phyloP scores from a whole-genome alignment of 1,140 invertebrate species.

The Pararge aegeria region DNA sequence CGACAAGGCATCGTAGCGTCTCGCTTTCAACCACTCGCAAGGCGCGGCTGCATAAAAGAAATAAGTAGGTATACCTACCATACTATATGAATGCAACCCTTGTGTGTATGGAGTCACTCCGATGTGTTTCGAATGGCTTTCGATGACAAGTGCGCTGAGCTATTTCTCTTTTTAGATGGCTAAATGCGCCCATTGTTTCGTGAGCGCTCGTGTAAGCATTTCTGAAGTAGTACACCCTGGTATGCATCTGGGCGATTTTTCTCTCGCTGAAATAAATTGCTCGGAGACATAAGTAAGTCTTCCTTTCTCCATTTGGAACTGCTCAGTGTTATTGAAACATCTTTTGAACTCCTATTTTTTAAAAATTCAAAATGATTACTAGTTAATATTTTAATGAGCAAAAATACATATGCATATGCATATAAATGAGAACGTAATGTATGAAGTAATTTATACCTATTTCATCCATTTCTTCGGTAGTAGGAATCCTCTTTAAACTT shows the following conservation, averaged over 20 bases:
- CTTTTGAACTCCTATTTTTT: not conserved
- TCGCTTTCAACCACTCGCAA: conserved; percentile 72
- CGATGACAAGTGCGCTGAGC: conserved; percentile 72
- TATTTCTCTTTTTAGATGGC: conserved; percentile 69
- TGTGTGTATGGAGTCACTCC: conserved; percentile 57
- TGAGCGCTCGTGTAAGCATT: conserved; percentile 44
- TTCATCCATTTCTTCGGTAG: conserved; percentile 45
- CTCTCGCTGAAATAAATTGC: conserved; percentile 42
- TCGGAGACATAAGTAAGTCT: conserved; percentile 30
- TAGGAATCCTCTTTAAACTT: conserved; percentile 59
- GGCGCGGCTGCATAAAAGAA: conserved; percentile 66
- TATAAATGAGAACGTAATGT: no score
- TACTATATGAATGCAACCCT: conserved; percentile 51
- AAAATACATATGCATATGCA: no score
- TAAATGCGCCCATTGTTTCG: conserved; percentile 73
- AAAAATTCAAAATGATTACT: no score
- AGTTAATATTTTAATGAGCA: no score
- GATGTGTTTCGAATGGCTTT: conserved; percentile 73
- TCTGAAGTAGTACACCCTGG: conserved; percentile 46
- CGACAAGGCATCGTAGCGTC: conserved; percentile 53
- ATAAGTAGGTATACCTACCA: conserved; percentile 44
- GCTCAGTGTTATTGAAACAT: not conserved
- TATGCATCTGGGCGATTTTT: conserved; percentile 41
- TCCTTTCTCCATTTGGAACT: conserved; percentile 34
- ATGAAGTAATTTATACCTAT: no score